Evolutionary conservation across 1,140 invertebrate genomes (phyloP), one percentile per base, ranked within the genome.

Genomic region (Hyposmocoma kahamanoa): DNA sequence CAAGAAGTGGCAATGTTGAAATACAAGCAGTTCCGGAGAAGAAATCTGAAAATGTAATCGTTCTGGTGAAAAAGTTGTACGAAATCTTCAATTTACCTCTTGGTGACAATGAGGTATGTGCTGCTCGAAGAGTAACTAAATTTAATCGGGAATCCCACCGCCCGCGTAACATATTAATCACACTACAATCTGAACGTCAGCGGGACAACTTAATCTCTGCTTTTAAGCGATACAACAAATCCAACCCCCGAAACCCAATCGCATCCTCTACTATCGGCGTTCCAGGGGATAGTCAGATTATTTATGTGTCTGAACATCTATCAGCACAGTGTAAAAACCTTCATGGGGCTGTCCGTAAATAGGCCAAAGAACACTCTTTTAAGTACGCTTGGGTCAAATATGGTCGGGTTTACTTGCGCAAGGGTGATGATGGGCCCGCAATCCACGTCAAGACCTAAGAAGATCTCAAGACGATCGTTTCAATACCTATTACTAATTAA

Each of bases 101-200:
- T 3, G 15, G 15, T 8, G 28, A 46, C 5, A 9, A 13, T 18
- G 28, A 21, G 1, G 21, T 32, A 3, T 1, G n/a, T 11, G 6
- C 26, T 20, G n/a, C 1, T n/a, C 30, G 21, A 19, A 22, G 44
- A 30, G 22, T 46, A 10, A 30, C 44, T 15, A 46, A 46, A 19
- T n/a, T 34, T 1, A 34, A 34, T 20, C 44, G 28, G 11, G 11
- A 30, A 1, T 46, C 44, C 13, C 6, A 5, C 2, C 18, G 28
- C n/a, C 44, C 30, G 11, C 44, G 44, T 21, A 46, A 26, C 19
- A 46, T 46, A 11, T n/a, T 46, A 3, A 1, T 46, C n/a, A 46
- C 44, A 19, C 28, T 46, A 21, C 44, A n/a, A 4, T 19, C 44
- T 1, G 13, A 17, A 13, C 26, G 26, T 11, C 44, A 46, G 8